Evolutionary conservation across 30 jellyfish, hydroid and myxozoan genomes (phyloP), one percentile per base, ranked within the genome.

Genomic region (Rhopilema esculentum): DNA sequence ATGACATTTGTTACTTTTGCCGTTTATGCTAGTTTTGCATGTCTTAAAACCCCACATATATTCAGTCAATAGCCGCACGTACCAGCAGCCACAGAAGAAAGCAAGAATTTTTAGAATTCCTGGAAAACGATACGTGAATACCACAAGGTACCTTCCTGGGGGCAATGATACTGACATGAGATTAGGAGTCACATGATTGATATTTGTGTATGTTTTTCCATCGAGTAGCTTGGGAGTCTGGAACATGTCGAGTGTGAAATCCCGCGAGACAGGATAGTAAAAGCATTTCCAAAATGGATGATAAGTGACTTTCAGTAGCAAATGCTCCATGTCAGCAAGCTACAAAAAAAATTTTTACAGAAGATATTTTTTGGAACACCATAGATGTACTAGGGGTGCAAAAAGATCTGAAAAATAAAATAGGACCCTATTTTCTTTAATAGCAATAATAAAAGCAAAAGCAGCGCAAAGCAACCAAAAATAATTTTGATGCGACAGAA

Each of bases 211-310:
- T 24, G 61, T 75, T 49, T 78, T 86, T 23, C 88, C 90, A 50
- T 76, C 93, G 81, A 69, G 70, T 25, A 62, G 75, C 61, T 69
- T 75, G 21, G 92, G 61, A 9, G 62, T 57, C 8, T 86, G 75
- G 68, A 69, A 80, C 66, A 40, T 78, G 52, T 48, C 31, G 50
- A 95, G 87, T 22, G 86, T 48, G 74, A 84, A 91, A 27, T 84
- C 83, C 24, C 91, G 88, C 20, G 87, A 27, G 20, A 95, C 98
- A 29, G 87, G 91, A 32, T 79, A 78, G 69, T 69, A 85, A 80
- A 20, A 72, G 66, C 97, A 95, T 63, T 81, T 76, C 99, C 99
- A 95, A 51, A 95, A 95, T 73, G 98, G 99, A 63, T 95, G 99
- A 67, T 90, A 95, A 0, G 99, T 91, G 25, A 95, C 96, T 66